Conservation (phyloP, 2,797 vertebrate species). For the Loris lydekkerianus region DNA sequence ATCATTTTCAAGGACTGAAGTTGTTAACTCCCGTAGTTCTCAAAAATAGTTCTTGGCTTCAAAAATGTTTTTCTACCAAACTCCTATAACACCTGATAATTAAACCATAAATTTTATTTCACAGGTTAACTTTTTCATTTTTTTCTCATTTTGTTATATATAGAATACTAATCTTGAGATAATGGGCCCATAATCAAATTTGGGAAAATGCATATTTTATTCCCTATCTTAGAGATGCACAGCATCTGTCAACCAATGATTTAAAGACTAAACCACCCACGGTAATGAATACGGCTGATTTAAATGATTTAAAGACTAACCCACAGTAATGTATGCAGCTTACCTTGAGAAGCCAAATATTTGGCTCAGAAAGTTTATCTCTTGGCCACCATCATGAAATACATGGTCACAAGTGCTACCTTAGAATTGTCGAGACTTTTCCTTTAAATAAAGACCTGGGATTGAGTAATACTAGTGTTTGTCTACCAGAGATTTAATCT, state of each 20-base stretch:
- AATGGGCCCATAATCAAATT: background rate
- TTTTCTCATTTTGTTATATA: background rate
- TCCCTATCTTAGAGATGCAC: background rate
- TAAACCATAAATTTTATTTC: background rate
- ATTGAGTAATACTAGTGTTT: background rate
- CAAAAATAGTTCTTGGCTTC: background rate
- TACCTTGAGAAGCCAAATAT: constrained; percentile 23
- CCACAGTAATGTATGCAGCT: background rate
- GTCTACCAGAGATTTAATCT: background rate
- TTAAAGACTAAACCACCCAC: background rate
- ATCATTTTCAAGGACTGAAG: background rate
- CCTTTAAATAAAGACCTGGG: background rate
- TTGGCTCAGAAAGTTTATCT: background rate
- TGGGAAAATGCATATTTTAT: background rate
- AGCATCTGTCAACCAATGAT: background rate
- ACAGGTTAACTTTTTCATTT: background rate
- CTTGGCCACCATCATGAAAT: background rate
- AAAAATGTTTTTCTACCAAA: background rate
- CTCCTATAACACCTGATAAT: background rate
- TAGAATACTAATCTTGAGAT: background rate
- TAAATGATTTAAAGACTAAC: background rate
- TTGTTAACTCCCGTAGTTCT: background rate
- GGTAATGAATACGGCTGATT: background rate
- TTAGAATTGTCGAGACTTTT: background rate
- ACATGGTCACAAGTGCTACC: background rate